Evolutionary conservation across 1,140 invertebrate genomes (phyloP).

Genomic region (Drosophila parabipectinata): DNA sequence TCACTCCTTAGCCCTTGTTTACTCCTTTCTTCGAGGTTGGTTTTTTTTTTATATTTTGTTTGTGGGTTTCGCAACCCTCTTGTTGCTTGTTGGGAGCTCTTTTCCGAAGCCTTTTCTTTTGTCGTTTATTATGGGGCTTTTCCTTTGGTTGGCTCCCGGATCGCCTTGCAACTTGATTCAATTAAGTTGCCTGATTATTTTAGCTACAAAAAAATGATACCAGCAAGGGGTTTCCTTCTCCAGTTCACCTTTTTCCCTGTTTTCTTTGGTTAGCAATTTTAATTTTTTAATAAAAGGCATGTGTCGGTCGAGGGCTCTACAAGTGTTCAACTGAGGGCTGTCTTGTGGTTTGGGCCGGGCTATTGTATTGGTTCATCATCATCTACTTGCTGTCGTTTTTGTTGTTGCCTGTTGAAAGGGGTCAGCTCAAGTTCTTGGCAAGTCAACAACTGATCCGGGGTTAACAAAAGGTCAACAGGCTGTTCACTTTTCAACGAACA

Average conservation of each 20-base stretch:
- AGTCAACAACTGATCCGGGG: slow-evolving; percentile 48
- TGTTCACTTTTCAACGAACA: slow-evolving; percentile 34
- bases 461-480: slow-evolving; percentile 45
- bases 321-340: slow-evolving; percentile 32
- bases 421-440: slow-evolving; percentile 31
- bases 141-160: slow-evolving; percentile 17
- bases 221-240: not conserved
- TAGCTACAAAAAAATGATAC: slow-evolving; percentile 50
- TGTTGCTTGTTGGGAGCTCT: slow-evolving; percentile 4
- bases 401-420: slow-evolving; percentile 6
- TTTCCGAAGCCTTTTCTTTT: slow-evolving; percentile 61
- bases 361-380: slow-evolving; percentile 33
- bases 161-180: slow-evolving; percentile 64
- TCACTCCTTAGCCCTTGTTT: slow-evolving; percentile 58
- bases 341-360: slow-evolving; percentile 31
- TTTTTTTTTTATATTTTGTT: slow-evolving; percentile 18
- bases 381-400: not conserved
- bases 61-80: slow-evolving; percentile 14
- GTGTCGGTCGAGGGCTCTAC: slow-evolving; percentile 47
- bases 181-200: slow-evolving; percentile 80
- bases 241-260: slow-evolving; percentile 16
- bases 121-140: slow-evolving; percentile 55
- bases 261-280: slow-evolving; percentile 37
- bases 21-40: slow-evolving; percentile 20
- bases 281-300: slow-evolving; percentile 50